Evolutionary conservation across 2,113 vertebrate genomes (phyloP).

Genomic region (Pluvianellus socialis): DNA sequence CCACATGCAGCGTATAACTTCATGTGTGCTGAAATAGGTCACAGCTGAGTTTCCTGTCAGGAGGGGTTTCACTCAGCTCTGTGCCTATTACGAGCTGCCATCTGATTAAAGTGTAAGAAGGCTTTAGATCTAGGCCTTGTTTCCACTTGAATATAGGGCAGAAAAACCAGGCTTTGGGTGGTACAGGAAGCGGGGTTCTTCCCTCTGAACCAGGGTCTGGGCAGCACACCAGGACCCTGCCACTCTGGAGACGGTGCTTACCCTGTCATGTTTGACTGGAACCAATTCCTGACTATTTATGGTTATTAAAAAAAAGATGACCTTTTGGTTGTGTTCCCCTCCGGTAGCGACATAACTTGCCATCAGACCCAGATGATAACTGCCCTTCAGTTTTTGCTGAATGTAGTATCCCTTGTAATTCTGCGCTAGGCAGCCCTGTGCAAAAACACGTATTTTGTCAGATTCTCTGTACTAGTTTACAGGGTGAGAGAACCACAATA

Average conservation of each 20-base stretch:
- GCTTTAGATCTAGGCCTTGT: not conserved
- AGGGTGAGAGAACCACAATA: not conserved
- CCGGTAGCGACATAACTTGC: not conserved
- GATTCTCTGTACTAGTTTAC: not conserved
- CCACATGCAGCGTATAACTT: not conserved
- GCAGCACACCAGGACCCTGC: not conserved
- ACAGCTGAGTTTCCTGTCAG: conserved; percentile 21
- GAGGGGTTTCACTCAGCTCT: not conserved
- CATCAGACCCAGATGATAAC: not conserved
- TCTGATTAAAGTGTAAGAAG: not conserved
- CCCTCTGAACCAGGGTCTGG: not conserved
- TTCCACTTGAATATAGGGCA: not conserved
- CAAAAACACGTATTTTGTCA: not conserved
- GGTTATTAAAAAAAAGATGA: not conserved
- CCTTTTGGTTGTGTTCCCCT: not conserved
- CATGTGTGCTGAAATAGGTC: not conserved
- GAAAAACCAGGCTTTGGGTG: not conserved
- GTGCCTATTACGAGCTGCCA: not conserved
- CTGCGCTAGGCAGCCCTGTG: not conserved
- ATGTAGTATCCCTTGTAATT: not conserved
- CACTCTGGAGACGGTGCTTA: not conserved
- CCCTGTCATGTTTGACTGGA: not conserved
- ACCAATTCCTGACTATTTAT: not conserved
- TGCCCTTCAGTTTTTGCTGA: not conserved
- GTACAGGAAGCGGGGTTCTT: not conserved